phyloP scores from a whole-genome alignment of 2,797 vertebrate genomes.

The Varecia variegata region DNA sequence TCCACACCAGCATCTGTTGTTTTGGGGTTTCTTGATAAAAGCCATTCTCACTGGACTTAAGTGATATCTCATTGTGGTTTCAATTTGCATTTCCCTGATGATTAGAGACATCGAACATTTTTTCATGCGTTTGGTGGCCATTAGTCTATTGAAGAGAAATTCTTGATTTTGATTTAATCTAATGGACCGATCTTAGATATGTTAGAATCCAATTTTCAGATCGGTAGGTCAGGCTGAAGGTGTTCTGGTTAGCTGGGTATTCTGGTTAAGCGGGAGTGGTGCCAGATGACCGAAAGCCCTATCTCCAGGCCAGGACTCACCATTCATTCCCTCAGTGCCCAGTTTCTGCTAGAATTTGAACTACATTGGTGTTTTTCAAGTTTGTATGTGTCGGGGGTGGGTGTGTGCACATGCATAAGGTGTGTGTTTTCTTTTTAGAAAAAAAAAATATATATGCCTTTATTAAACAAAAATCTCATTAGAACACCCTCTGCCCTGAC shows the following conservation, averaged over 20 bases:
- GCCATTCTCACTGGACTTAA: too few relatives aligned
- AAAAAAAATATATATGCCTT: neutral
- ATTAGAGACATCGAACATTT: too few relatives aligned
- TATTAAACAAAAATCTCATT: neutral
- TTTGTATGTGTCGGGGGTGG: neutral
- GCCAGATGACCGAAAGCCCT: neutral
- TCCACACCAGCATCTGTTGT: too few relatives aligned
- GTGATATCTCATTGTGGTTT: too few relatives aligned
- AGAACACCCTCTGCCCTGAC: neutral
- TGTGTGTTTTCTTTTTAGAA: neutral
- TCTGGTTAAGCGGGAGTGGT: neutral
- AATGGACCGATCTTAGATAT: neutral
- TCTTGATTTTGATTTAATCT: neutral
- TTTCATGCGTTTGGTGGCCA: too few relatives aligned
- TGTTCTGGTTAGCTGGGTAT: neutral
- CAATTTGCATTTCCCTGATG: too few relatives aligned
- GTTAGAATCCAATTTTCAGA: neutral
- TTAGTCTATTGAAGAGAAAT: neutral
- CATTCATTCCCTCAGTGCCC: neutral
- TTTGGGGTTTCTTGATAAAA: too few relatives aligned
- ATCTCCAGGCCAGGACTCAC: rapidly evolving
- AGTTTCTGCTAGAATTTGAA: too few relatives aligned
- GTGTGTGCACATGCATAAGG: neutral
- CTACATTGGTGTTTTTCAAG: neutral
- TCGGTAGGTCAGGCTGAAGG: neutral